These are phyloP conservation scores for Orthosia incerta DNA, from an alignment of 2,888 invertebrate genomes.

Conservation along the genomic window DNA sequence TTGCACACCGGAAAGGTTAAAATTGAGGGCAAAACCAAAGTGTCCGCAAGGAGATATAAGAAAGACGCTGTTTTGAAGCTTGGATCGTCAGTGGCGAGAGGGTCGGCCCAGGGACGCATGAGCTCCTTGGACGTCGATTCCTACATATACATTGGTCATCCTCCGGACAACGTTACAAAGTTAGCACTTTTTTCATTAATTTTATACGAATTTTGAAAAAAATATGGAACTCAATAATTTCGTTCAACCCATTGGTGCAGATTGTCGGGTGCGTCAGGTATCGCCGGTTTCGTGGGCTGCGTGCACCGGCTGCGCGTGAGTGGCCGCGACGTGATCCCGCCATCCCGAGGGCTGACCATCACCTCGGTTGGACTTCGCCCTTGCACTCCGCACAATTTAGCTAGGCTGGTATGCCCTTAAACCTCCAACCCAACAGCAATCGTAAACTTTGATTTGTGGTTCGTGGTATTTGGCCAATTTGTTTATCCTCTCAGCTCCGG, in stretches of 20 bases:
- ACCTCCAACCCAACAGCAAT: not conserved
- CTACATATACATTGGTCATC: constrained; percentile 83
- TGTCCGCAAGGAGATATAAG: constrained; percentile 86
- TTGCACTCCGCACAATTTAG: constrained; percentile 86
- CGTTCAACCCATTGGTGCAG: constrained; percentile 81
- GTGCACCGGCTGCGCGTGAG: constrained; percentile 94
- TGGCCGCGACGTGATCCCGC: constrained; percentile 90
- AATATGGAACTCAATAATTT: not conserved
- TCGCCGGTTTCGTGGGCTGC: constrained; percentile 95
- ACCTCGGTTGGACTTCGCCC: constrained; percentile 81
- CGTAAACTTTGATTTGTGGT: not conserved
- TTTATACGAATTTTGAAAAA: not conserved
- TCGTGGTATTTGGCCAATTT: constrained; percentile 7
- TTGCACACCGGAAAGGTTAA: constrained; percentile 83
- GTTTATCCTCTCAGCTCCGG: no score
- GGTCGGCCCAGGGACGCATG: constrained; percentile 85
- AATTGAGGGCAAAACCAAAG: constrained; percentile 81
- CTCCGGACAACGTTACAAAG: constrained; percentile 86
- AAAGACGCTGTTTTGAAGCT: constrained; percentile 85
- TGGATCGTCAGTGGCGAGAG: constrained; percentile 80
- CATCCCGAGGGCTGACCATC: constrained; percentile 88
- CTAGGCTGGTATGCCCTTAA: constrained; percentile 83
- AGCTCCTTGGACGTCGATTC: constrained; percentile 86
- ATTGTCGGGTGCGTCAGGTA: constrained; percentile 94
- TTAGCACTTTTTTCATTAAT: constrained; percentile 67